phyloP scores from a whole-genome alignment of 2,113 vertebrate species.

The Gambusia affinis region DNA sequence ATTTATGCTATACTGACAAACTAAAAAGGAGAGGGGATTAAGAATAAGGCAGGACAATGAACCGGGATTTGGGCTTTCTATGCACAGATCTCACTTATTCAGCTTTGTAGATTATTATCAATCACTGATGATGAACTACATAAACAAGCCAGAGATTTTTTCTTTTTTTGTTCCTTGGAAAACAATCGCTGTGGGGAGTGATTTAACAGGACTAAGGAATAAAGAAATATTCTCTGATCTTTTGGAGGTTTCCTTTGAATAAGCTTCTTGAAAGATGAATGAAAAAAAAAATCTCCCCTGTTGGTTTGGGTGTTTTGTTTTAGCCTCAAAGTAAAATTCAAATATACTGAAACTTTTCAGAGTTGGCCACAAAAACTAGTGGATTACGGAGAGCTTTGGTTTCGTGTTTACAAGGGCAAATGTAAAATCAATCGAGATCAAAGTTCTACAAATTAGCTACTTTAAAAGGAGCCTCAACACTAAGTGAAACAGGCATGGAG shows the following conservation, averaged over 20 bases:
- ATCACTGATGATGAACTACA: not conserved
- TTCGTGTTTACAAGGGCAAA: slow-evolving; percentile 37
- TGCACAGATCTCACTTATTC: slow-evolving; percentile 18
- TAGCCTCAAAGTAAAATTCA: slow-evolving; percentile 59
- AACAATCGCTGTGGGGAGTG: slow-evolving; percentile 45
- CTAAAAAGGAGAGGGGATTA: not conserved
- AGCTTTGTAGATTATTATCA: slow-evolving; percentile 10
- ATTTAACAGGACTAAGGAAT: slow-evolving; percentile 53
- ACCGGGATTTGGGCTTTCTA: not conserved
- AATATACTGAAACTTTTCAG: slow-evolving; percentile 49
- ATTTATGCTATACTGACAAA: not conserved
- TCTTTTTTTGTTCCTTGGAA: slow-evolving; percentile 34
- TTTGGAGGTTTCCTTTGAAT: slow-evolving; percentile 52
- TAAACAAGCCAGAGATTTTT: slow-evolving; percentile 22
- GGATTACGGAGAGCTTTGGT: slow-evolving; percentile 47
- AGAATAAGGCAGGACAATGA: not conserved
- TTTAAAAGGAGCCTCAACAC: slow-evolving; percentile 17
- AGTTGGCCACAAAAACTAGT: slow-evolving; percentile 36
- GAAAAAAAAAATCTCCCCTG: slow-evolving; percentile 27
- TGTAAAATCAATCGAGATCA: slow-evolving; percentile 54
- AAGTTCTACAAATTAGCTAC: slow-evolving; percentile 42
- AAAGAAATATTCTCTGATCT: slow-evolving; percentile 63
- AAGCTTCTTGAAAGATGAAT: slow-evolving; percentile 45
- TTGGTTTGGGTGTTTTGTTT: slow-evolving; percentile 52
- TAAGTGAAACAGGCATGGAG: not conserved